Evolutionary conservation across 2,113 vertebrate genomes (phyloP).

Genomic region (Urocitellus parryii): DNA sequence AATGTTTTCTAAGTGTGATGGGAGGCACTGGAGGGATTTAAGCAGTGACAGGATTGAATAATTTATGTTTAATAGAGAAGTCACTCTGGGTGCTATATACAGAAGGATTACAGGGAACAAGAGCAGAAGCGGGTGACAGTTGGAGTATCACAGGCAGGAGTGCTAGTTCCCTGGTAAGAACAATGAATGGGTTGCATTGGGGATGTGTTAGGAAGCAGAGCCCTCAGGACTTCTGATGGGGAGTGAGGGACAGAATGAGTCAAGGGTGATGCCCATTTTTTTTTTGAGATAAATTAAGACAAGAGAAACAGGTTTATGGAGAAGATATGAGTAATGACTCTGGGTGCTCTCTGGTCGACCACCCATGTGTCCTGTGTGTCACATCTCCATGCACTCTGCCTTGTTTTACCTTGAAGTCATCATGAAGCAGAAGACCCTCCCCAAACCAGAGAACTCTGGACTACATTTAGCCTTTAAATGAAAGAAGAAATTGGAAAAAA

Average conservation of each 20-base stretch:
- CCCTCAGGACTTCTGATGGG: not conserved
- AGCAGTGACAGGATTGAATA: not conserved
- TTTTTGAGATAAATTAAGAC: not conserved
- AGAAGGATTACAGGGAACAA: not conserved
- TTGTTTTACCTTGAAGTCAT: not conserved
- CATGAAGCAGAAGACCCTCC: not conserved
- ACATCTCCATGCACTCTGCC: not conserved
- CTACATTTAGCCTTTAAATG: too few relatives aligned
- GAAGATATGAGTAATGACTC: not conserved
- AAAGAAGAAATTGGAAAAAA: not conserved
- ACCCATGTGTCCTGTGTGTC: accelerated
- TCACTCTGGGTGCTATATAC: not conserved
- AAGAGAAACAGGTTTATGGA: not conserved
- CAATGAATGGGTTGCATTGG: not conserved
- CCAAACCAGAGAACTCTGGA: not conserved
- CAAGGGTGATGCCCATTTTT: not conserved
- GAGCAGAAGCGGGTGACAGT: not conserved
- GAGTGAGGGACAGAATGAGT: not conserved
- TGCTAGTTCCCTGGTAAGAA: not conserved
- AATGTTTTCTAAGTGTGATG: not conserved
- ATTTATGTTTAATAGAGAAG: slow-evolving; percentile 30
- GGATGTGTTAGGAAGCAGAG: not conserved
- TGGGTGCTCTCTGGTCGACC: not conserved
- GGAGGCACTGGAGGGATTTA: not conserved
- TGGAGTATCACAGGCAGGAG: not conserved